Conservation (phyloP, 2,888 invertebrate species). For the Heliconius charithonia region DNA sequence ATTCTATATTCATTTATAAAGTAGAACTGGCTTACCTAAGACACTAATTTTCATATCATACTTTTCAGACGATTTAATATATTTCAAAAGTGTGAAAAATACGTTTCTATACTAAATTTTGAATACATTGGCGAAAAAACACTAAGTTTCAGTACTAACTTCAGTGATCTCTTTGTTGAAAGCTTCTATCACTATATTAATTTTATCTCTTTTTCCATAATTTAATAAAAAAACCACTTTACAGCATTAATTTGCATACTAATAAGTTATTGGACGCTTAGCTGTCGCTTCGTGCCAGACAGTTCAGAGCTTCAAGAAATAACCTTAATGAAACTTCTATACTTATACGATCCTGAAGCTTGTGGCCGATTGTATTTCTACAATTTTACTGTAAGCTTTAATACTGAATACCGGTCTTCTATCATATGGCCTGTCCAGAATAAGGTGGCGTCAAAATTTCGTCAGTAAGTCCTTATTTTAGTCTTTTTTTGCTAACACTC, state of each 20-base stretch:
- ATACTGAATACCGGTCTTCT: constrained; percentile 49
- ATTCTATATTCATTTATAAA: too few relatives aligned
- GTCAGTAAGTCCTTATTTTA: constrained; percentile 54
- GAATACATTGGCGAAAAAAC: too few relatives aligned
- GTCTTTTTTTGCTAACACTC: background rate
- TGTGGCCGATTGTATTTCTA: constrained; percentile 68
- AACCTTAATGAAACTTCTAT: constrained; percentile 69
- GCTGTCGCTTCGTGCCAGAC: constrained; percentile 60
- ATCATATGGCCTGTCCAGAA: constrained; percentile 69
- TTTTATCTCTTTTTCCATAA: too few relatives aligned
- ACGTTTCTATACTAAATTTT: too few relatives aligned
- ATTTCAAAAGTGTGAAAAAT: too few relatives aligned
- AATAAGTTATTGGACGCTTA: constrained; percentile 65
- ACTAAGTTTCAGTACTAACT: too few relatives aligned
- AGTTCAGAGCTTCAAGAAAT: constrained; percentile 65
- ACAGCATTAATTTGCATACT: constrained; percentile 61
- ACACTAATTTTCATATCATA: too few relatives aligned
- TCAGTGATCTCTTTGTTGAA: too few relatives aligned
- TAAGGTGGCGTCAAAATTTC: constrained; percentile 60
- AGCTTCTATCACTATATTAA: too few relatives aligned
- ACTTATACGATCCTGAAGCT: constrained; percentile 70
- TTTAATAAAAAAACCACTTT: constrained; percentile 2
- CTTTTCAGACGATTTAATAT: too few relatives aligned
- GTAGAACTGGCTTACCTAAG: too few relatives aligned
- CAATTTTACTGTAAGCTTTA: constrained; percentile 59